phyloP scores from a whole-genome alignment of 2,113 vertebrate genomes.

The Amblyornis subalaris region DNA sequence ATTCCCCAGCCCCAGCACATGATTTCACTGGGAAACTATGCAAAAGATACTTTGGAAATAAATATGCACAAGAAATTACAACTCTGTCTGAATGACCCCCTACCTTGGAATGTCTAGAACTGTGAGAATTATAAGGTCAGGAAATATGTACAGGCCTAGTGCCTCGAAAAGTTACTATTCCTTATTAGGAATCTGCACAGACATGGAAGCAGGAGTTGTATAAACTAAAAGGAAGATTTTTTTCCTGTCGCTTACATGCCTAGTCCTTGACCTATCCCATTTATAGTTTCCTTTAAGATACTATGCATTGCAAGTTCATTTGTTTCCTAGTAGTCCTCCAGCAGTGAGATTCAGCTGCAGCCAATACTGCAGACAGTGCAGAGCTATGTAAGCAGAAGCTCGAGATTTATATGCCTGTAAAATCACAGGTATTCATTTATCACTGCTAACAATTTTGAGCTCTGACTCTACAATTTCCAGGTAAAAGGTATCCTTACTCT shows the following conservation, averaged over 20 bases:
- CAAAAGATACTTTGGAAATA: slow-evolving; percentile 89
- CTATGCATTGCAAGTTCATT: slow-evolving; percentile 71
- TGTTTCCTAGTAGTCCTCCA: slow-evolving; percentile 70
- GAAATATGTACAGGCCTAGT: slow-evolving; percentile 72
- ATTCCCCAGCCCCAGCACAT: slow-evolving; percentile 68
- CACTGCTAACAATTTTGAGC: slow-evolving; percentile 20
- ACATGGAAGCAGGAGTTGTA: slow-evolving; percentile 71
- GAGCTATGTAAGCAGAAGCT: slow-evolving; percentile 52
- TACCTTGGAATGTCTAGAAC: slow-evolving; percentile 83
- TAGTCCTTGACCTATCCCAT: slow-evolving; percentile 79
- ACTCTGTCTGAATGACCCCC: slow-evolving; percentile 78
- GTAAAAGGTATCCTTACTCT: slow-evolving; percentile 47
- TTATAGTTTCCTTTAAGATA: slow-evolving; percentile 81
- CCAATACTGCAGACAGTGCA: slow-evolving; percentile 28
- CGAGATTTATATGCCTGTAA: slow-evolving; percentile 44
- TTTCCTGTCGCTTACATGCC: slow-evolving; percentile 70
- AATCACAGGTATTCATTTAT: slow-evolving; percentile 51
- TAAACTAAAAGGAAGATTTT: slow-evolving; percentile 74
- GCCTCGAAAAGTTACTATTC: slow-evolving; percentile 73
- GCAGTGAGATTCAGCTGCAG: slow-evolving; percentile 52
- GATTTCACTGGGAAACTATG: slow-evolving; percentile 93
- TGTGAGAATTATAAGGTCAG: slow-evolving; percentile 82
- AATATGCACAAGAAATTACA: slow-evolving; percentile 84
- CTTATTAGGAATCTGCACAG: slow-evolving; percentile 80
- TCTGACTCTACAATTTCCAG: slow-evolving; percentile 34